A percentile compares a stretch with the other conserved stretches of the same genome.
These are phyloP conservation scores for Thinocorus orbignyianus DNA, from an alignment of 2,113 vertebrate species.

Conservation along the genomic window DNA sequence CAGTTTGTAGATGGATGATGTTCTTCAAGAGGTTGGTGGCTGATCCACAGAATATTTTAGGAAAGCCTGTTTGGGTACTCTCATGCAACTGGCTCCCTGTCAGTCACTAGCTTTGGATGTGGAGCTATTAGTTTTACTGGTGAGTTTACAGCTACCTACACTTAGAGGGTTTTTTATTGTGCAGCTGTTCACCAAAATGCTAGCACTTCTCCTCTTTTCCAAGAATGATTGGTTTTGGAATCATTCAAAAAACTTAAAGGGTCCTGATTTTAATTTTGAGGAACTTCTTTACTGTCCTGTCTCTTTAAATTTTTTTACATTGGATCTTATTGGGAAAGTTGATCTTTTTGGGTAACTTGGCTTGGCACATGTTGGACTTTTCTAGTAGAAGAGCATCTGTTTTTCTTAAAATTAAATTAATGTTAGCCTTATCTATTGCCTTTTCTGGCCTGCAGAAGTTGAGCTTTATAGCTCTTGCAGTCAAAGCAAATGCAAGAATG, in stretches of 20 bases:
- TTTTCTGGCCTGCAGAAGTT: neutral
- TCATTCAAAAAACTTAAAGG: neutral
- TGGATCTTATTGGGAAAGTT: neutral
- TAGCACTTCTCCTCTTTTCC: neutral
- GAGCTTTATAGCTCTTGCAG: neutral
- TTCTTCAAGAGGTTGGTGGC: neutral
- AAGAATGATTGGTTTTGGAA: neutral
- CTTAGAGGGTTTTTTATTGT: neutral
- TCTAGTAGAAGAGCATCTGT: neutral
- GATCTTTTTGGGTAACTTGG: neutral
- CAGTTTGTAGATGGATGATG: neutral
- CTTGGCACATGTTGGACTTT: neutral
- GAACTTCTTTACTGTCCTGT: neutral
- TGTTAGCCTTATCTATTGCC: neutral
- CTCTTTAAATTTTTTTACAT: neutral
- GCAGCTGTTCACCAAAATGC: neutral
- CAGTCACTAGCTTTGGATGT: neutral
- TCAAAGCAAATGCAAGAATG: neutral
- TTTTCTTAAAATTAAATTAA: neutral
- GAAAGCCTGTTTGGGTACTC: rapidly evolving
- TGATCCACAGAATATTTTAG: neutral
- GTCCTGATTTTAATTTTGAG: neutral
- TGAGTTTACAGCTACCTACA: neutral
- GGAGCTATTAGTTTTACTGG: neutral
- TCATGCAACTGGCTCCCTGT: neutral